Evolutionary conservation across 1,140 invertebrate species (phyloP).

Genomic region (Augochlora pura): DNA sequence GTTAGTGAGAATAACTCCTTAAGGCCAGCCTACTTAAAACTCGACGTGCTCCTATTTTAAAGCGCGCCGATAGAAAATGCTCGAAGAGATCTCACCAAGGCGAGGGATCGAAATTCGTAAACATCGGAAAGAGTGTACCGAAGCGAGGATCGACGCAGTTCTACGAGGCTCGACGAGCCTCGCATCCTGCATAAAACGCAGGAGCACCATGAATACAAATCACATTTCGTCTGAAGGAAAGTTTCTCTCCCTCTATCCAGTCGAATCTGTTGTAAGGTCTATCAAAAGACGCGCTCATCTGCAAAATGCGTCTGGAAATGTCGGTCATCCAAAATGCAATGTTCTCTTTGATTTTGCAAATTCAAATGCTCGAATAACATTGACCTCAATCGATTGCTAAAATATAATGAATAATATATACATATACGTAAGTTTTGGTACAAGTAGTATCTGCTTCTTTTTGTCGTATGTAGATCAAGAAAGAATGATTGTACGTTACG

Average conservation of each 20-base stretch:
- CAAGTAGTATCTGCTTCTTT: too few species aligned
- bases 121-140: conserved; percentile 1
- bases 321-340: not conserved
- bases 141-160: not conserved
- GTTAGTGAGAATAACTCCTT: not conserved
- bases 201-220: conserved; percentile 53
- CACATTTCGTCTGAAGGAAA: conserved; percentile 47
- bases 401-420: too few species aligned
- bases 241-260: conserved; percentile 39
- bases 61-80: not conserved
- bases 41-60: not conserved
- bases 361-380: too few species aligned
- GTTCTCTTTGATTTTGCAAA: too few species aligned
- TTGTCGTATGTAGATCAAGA: conserved; percentile 25
- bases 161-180: conserved; percentile 18
- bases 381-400: too few species aligned
- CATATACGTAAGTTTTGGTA: too few species aligned
- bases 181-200: conserved; percentile 47
- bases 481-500: conserved; percentile 36
- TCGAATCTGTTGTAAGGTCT: too few species aligned
- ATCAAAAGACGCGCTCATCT: not conserved
- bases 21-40: not conserved
- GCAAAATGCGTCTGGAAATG: too few species aligned
- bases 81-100: not conserved
- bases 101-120: conserved; percentile 40